These are phyloP conservation scores for Drosophila mayri DNA, from an alignment of 1,140 invertebrate genomes.

Conservation along the genomic window DNA sequence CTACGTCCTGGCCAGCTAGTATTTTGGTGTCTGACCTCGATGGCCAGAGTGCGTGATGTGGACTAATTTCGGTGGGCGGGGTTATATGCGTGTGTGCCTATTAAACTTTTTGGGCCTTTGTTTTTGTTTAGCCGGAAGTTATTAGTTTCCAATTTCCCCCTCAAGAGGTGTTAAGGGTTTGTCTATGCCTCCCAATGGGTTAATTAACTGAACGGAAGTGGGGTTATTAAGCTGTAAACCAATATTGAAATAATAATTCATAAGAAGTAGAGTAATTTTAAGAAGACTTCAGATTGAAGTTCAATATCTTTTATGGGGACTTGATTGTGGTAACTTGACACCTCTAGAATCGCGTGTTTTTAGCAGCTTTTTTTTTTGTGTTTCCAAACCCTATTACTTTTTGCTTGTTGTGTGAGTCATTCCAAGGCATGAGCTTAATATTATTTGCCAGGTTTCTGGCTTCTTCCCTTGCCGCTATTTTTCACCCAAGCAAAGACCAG, in stretches of 20 bases:
- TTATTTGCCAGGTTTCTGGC: slow-evolving; percentile 25
- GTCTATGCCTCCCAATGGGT: slow-evolving; percentile 20
- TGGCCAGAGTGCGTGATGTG: slow-evolving; percentile 58
- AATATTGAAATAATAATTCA: neutral
- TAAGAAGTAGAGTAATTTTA: neutral
- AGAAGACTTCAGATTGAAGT: slow-evolving; percentile 2
- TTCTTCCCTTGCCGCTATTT: slow-evolving; percentile 4
- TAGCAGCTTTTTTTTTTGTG: slow-evolving; percentile 13
- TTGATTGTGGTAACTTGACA: slow-evolving; percentile 28
- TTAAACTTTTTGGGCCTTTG: slow-evolving; percentile 67
- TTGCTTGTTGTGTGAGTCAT: slow-evolving; percentile 36
- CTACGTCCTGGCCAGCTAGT: slow-evolving; percentile 10
- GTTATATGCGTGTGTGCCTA: slow-evolving; percentile 53
- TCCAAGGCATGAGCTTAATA: slow-evolving; percentile 8
- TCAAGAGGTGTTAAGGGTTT: slow-evolving; percentile 44
- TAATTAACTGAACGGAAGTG: slow-evolving; percentile 45
- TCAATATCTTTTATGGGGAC: slow-evolving; percentile 21
- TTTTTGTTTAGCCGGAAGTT: slow-evolving; percentile 69
- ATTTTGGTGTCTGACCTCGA: slow-evolving; percentile 15
- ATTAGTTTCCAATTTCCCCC: slow-evolving; percentile 73
- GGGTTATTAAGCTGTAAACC: neutral
- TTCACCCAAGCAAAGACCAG: slow-evolving; percentile 7
- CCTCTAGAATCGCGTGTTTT: slow-evolving; percentile 18
- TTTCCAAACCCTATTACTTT: slow-evolving; percentile 8
- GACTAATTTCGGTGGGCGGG: slow-evolving; percentile 36